Base-by-base conservation (phyloP, 23 tunicate genomes). In the Styela clava region DNA sequence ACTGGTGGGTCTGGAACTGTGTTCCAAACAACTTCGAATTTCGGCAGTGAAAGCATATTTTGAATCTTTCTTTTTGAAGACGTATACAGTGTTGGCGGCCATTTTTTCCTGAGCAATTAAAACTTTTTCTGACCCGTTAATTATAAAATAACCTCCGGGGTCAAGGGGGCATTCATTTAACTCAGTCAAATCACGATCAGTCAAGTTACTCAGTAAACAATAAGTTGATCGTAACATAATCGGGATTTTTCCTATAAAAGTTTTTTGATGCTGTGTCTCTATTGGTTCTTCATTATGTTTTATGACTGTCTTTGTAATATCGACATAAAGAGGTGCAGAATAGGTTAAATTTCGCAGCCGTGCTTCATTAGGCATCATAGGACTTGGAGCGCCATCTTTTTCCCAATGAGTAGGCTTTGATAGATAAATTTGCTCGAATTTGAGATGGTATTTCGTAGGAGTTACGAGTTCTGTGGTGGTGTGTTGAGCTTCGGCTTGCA, bases 301-400 rank as follows among this genome's bases (percentile, higher is more conserved):
- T 22, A 88, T 69, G 24, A 88, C 86, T 3, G 97, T 91, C 64
- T 91, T 96, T 34, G 97, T 91, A 81, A 96, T 96, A 61, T 96
- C 99, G 70, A 96, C 99, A 65, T 96, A 96, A 33, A 96, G 79
- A 0, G 99, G 99, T 1, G 99, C 99, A 34, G 97, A 96, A 64
- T 96, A 96, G 2, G 99, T 96, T 62, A 96, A 64, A 70, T 96
- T 96, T 24, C 99, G 82, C 23, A 93, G 82, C 82, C 99, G 86
- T 23, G 99, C 99, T 79, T 96, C 99, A 74, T 96, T 96, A 0
- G 99, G 99, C 99, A 96, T 96, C 99, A 96, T 91, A 1, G 99
- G 99, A 73, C 92, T 88, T 26, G 95, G 94, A 23, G 97, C 94
- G 5, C 97, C 97, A 77, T 91, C 99, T 86, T 91, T 91, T 78